Evolutionary conservation across 2,888 invertebrate species (phyloP), one percentile per base, ranked within the genome.

Genomic region (Dysmachus trigonus): DNA sequence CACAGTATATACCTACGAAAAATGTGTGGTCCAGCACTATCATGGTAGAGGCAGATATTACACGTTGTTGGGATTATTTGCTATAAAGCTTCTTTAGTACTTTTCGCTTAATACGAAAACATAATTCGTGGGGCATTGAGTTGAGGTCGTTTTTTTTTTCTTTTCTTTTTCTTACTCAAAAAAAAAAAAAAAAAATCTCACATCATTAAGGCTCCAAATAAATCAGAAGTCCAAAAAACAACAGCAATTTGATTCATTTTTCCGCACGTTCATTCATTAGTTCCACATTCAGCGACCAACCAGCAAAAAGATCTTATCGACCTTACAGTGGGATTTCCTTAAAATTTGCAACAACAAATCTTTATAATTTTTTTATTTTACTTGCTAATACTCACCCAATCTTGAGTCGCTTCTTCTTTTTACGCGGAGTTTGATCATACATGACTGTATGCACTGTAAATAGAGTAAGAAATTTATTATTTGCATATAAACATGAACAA

Each of bases 361-460:
- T 13, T n/a, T 72, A n/a, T n/a, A n/a, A n/a, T 81, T 53, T n/a
- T 31, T 41, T 47, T 47, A 47, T 15, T 47, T 18, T 18, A n/a
- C 1, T 18, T 1, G 15, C 47, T 35, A 51, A 5, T 13, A 95
- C 97, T 97, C 92, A 98, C 98, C 96, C 92, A 97, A 93, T 93
- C 96, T 95, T 89, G 96, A 96, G 90, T 97, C 97, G 90, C 96
- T 97, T 90, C 97, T 95, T 91, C 98, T 94, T 91, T 97, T 97
- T 88, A 98, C 98, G 82, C 98, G 95, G 88, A 99, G 94, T 91
- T 98, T 98, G 93, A 99, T 98, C 90, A 98, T 97, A 90, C 98
- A 95, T 87, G 98, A 98, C 91, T 97, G 95, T 91, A 99, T 98
- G 93, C 98, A 98, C 98, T 99, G 95, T 62, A 62, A 41, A 62